Evolutionary conservation across 2,888 invertebrate genomes (phyloP).

Genomic region (Peribatodes rhomboidaria): DNA sequence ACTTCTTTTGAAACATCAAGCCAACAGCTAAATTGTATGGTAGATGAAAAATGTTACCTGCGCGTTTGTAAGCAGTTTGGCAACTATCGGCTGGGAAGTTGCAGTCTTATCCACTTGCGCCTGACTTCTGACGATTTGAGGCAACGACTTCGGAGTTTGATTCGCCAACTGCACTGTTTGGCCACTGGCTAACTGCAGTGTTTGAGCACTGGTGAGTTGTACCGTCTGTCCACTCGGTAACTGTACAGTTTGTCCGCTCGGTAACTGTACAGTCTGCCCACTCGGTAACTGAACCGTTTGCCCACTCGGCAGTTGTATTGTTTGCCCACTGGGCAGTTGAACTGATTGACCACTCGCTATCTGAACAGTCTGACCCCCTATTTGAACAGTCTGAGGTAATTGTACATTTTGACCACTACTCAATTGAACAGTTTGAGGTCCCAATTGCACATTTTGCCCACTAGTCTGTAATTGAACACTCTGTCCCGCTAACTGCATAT

Average conservation of each 20-base stretch:
- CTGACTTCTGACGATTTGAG: conserved; percentile 75
- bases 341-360: conserved; percentile 70
- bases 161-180: conserved; percentile 76
- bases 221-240: conserved; percentile 72
- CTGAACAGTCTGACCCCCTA: conserved; percentile 77
- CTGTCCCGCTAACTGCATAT: conserved; percentile 58
- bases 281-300: conserved; percentile 63
- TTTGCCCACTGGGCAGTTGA: conserved; percentile 41
- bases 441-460: conserved; percentile 51
- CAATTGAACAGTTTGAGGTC: conserved; percentile 47
- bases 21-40: too few relatives aligned
- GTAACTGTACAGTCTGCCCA: conserved; percentile 73
- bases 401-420: conserved; percentile 21
- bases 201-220: conserved; percentile 73
- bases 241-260: conserved; percentile 81
- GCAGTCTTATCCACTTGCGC: conserved; percentile 68
- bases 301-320: conserved; percentile 65
- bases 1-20: too few relatives aligned
- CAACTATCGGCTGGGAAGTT: conserved; percentile 87
- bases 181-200: conserved; percentile 71
- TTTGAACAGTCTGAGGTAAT: conserved; percentile 60
- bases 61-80: conserved; percentile 91
- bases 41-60: conserved; percentile 77
- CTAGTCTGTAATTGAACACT: conserved; percentile 53
- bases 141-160: conserved; percentile 65